Evolutionary conservation across 2,797 vertebrate species (phyloP), one percentile per base, ranked within the genome.

Genomic region (Perodicticus potto): DNA sequence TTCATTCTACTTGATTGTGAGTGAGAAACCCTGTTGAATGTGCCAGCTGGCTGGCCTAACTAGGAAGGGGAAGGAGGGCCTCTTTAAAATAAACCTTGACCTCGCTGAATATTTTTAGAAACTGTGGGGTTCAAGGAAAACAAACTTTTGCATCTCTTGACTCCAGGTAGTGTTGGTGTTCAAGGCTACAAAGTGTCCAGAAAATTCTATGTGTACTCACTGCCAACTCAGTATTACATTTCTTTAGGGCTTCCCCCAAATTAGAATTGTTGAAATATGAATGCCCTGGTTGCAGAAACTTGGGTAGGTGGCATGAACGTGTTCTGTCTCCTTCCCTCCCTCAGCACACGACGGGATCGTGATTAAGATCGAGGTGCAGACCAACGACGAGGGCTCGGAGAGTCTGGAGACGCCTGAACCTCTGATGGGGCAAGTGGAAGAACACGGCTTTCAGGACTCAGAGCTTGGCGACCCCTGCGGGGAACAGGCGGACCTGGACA

Each of bases 321-420:
- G 22, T 82, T 91, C 91, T 96, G 96, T 91, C 13, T 29, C 78
- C 19, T 19, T 19, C 17, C 19, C 3, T 43, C 6, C 22, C 29
- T 70, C 97, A 97, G 97, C 98, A 32, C 97, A 98, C 0, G 97
- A 98, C 0, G 98, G 98, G 55, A 98, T 99, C 0, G 98, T 99
- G 97, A 99, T 99, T 76, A 99, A 99, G 96, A 98, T 98, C 0
- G 98, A 99, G 93, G 98, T 98, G 88, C 98, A 98, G 29, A 98
- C 98, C 84, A 98, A 98, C 0, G 98, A 99, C 0, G 98, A 99
- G 89, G 98, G 98, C 91, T 98, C 98, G 0, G 98, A 98, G 40
- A 98, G 98, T 93, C 40, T 98, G 2, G 98, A 98, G 96, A 89
- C 97, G 0, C 97, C 97, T 0, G 97, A 97, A 81, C 97, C 97